A percentile compares a stretch with the other conserved stretches of the same genome.
Evolutionary conservation across 2,888 invertebrate species (phyloP).

Genomic region (Cheilosia grossa): DNA sequence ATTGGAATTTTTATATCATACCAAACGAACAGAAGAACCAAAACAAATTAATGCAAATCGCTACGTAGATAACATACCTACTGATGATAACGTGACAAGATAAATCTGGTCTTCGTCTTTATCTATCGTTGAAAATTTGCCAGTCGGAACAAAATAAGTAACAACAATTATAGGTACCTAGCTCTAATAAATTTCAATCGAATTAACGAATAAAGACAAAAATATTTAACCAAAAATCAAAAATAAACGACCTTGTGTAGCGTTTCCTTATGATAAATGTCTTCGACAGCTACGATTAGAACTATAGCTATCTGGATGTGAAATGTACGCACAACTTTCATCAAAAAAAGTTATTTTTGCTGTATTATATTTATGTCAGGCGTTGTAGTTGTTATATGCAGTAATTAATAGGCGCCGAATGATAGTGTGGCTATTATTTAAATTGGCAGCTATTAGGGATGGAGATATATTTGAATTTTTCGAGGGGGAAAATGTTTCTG

Average conservation of each 20-base stretch:
- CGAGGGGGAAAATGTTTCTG: no score
- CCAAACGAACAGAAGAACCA: constrained; percentile 4
- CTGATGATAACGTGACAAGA: constrained; percentile 22
- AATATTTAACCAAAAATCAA: background rate
- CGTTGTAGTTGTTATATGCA: no score
- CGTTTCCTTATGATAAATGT: background rate
- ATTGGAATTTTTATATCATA: constrained; percentile 44
- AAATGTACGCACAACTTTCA: background rate
- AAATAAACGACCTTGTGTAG: constrained; percentile 6
- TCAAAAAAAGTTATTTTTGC: background rate
- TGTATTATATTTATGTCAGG: background rate
- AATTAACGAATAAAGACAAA: background rate
- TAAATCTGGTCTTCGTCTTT: constrained; percentile 24
- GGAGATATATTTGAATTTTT: no score
- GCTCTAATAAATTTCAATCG: background rate
- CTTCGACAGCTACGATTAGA: background rate
- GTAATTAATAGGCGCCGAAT: no score
- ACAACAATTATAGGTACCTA: no score
- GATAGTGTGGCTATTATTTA: no score
- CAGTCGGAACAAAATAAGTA: background rate
- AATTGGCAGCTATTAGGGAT: no score
- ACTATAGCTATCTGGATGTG: background rate
- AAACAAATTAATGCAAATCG: constrained; percentile 8
- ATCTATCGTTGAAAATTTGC: constrained; percentile 24
- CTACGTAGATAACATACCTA: constrained; percentile 10